A percentile compares a stretch with the other conserved stretches of the same genome.
These are phyloP conservation scores for Thereuonema tuberculata DNA, from an alignment of 1,140 invertebrate genomes.

Conservation along the genomic window DNA sequence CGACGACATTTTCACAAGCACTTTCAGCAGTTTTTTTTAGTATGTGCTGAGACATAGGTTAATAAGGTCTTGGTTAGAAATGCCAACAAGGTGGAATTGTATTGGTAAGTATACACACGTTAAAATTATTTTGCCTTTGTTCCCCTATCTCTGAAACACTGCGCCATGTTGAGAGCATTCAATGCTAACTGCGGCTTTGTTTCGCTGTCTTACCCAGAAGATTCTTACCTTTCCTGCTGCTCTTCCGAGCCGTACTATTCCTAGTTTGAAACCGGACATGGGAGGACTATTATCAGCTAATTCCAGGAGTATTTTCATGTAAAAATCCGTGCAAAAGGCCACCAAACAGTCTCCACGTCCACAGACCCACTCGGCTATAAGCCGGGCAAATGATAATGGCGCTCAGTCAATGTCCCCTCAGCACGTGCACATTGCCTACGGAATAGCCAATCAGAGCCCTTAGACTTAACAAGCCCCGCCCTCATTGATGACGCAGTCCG, in stretches of 20 bases:
- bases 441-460: not conserved
- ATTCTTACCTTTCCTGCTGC: conserved; percentile 32
- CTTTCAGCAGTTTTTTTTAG: too few relatives aligned
- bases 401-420: not conserved
- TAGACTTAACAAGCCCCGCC: not conserved
- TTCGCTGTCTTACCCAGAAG: too few relatives aligned
- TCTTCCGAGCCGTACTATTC: conserved; percentile 33
- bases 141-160: too few relatives aligned
- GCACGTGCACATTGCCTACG: not conserved
- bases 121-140: too few relatives aligned
- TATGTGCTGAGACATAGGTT: too few relatives aligned
- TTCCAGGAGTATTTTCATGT: conserved; percentile 10
- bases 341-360: not conserved
- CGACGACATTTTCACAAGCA: too few relatives aligned
- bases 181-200: too few relatives aligned
- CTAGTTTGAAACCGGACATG: conserved; percentile 27
- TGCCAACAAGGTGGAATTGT: too few relatives aligned
- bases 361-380: not conserved
- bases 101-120: too few relatives aligned
- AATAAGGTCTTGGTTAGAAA: too few relatives aligned
- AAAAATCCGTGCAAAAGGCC: not conserved
- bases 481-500: not conserved
- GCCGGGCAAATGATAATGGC: conserved; percentile 2
- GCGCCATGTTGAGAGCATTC: too few relatives aligned
- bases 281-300: conserved; percentile 6